phyloP scores from a whole-genome alignment of 2,797 vertebrate genomes.

The Diplodus puntazzo region DNA sequence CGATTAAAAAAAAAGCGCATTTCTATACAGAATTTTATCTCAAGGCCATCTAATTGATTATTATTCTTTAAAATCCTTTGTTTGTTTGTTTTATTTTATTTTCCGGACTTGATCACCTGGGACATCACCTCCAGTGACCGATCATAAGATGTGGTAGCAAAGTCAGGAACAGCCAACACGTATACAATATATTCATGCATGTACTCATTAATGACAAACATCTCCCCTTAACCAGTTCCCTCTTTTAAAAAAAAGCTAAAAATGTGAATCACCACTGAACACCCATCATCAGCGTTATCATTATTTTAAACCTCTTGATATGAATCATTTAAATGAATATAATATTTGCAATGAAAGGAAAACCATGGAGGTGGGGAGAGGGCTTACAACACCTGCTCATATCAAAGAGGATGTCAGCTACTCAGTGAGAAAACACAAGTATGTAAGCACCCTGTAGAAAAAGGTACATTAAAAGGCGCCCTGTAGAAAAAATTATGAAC shows the following conservation, averaged over 20 bases:
- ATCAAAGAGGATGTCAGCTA: conserved; percentile 52
- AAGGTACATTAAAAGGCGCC: conserved; percentile 71
- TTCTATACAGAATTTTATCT: conserved; percentile 54
- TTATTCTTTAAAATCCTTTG: conserved; percentile 29
- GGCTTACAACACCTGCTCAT: conserved; percentile 36
- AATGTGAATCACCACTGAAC: conserved; percentile 26
- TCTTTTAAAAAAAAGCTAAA: conserved; percentile 27
- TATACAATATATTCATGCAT: conserved; percentile 68
- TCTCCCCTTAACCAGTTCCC: conserved; percentile 19
- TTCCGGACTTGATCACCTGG: conserved; percentile 61
- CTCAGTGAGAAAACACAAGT: conserved; percentile 51
- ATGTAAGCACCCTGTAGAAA: conserved; percentile 72
- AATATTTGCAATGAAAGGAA: conserved; percentile 42
- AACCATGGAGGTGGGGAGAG: conserved; percentile 26
- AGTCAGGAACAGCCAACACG: conserved; percentile 59
- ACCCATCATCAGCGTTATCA: conserved; percentile 5
- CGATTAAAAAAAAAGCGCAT: conserved; percentile 32
- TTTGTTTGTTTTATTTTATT: conserved; percentile 1
- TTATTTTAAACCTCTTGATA: conserved; percentile 43
- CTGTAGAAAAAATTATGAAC: conserved; percentile 69
- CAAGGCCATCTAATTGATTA: conserved; percentile 61
- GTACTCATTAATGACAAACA: conserved; percentile 38
- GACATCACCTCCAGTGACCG: conserved; percentile 74
- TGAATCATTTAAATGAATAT: conserved; percentile 38
- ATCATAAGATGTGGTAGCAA: conserved; percentile 48